These are phyloP conservation scores for Lordiphosa clarofinis DNA, from an alignment of 1,140 invertebrate species.

Conservation along the genomic window DNA sequence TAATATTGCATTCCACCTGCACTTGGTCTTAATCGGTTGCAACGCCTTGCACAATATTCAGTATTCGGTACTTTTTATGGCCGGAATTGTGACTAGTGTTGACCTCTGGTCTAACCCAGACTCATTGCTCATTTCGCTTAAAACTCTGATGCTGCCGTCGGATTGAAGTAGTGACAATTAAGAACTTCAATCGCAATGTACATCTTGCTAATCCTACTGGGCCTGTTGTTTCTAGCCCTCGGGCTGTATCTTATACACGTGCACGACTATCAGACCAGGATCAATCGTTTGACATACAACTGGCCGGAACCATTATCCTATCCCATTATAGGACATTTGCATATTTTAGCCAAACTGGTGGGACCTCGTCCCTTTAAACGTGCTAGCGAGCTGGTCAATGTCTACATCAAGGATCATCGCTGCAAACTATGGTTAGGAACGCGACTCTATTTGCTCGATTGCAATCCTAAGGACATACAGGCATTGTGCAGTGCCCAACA, in stretches of 20 bases:
- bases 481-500: constrained; percentile 54
- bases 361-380: constrained; percentile 38
- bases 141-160: constrained; percentile 27
- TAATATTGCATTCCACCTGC: constrained; percentile 28
- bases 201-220: constrained; percentile 20
- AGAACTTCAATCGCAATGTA: constrained; percentile 31
- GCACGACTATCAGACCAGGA: constrained; percentile 27
- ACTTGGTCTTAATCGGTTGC: constrained; percentile 32
- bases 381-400: constrained; percentile 25
- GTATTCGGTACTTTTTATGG: constrained; percentile 6
- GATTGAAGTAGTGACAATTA: constrained; percentile 25
- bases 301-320: constrained; percentile 49
- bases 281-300: constrained; percentile 45
- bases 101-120: constrained; percentile 29
- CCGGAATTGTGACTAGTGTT: constrained; percentile 10
- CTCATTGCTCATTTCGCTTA: constrained; percentile 29
- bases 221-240: constrained; percentile 14
- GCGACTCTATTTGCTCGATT: constrained; percentile 54
- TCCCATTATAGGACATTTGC: constrained; percentile 53
- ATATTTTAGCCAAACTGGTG: constrained; percentile 40
- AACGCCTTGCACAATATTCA: constrained; percentile 22
- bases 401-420: constrained; percentile 50
- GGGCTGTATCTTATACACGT: constrained; percentile 25
- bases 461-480: constrained; percentile 65
- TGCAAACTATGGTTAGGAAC: constrained; percentile 57